Conservation (phyloP, 2,797 vertebrate species). For the Darevskia mixta region DNA sequence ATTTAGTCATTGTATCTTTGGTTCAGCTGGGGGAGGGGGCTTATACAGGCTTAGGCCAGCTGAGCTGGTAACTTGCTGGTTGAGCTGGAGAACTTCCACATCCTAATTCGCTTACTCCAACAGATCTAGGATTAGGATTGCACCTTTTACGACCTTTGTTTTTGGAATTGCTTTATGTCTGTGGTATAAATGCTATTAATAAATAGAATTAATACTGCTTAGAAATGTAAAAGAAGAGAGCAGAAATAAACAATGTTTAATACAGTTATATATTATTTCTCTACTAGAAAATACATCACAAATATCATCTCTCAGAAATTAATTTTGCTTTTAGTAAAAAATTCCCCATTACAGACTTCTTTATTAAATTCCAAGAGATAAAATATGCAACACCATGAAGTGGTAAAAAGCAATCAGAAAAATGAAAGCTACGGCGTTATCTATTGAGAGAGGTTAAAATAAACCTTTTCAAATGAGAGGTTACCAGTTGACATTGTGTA, state of each 20-base stretch:
- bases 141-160: not conserved
- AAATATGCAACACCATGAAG: slow-evolving; percentile 23
- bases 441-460: slow-evolving; percentile 1
- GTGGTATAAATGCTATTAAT: not conserved
- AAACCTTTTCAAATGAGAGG: not conserved
- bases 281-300: not conserved
- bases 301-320: slow-evolving; percentile 8
- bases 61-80: too few species aligned
- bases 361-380: slow-evolving; percentile 13
- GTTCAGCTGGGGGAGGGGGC: too few species aligned
- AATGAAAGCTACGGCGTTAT: not conserved
- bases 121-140: too few species aligned
- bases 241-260: too few species aligned
- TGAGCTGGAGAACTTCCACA: too few species aligned
- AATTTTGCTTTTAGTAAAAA: not conserved
- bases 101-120: too few species aligned
- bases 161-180: not conserved
- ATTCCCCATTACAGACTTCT: not conserved
- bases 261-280: slow-evolving; percentile 1
- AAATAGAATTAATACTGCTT: not conserved
- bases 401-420: slow-evolving; percentile 6
- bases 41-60: too few species aligned
- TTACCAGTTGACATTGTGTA: slow-evolving; percentile 12
- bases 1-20: too few species aligned
- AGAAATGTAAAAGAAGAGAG: not conserved